A percentile compares a stretch with the other conserved stretches of the same genome.
These are phyloP conservation scores for Pelodytes ibericus DNA, from an alignment of 2,797 vertebrate genomes.

Conservation along the genomic window DNA sequence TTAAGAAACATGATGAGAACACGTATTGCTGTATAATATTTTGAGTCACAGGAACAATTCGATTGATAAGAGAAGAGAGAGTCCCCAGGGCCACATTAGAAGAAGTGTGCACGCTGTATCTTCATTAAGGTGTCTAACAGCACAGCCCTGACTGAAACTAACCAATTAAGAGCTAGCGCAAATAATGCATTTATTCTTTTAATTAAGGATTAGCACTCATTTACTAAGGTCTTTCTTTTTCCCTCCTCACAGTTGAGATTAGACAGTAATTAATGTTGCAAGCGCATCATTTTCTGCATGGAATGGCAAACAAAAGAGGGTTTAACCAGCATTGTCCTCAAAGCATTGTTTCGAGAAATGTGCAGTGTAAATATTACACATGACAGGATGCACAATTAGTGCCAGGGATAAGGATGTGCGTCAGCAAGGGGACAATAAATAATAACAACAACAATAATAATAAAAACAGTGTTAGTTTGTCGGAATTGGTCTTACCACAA, in stretches of 20 bases:
- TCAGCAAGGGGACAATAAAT: not conserved
- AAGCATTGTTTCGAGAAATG: slow-evolving; percentile 37
- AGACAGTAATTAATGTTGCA: slow-evolving; percentile 50
- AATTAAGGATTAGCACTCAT: slow-evolving; percentile 48
- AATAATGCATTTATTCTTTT: slow-evolving; percentile 43
- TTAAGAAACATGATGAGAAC: not conserved
- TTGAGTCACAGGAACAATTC: not conserved
- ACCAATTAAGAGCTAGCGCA: slow-evolving; percentile 37
- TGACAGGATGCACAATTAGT: not conserved
- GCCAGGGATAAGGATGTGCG: not conserved
- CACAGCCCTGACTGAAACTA: slow-evolving; percentile 33
- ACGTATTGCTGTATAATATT: not conserved
- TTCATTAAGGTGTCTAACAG: slow-evolving; percentile 33
- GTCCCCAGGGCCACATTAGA: slow-evolving; percentile 30
- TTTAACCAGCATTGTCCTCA: slow-evolving; percentile 22
- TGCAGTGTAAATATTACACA: slow-evolving; percentile 57
- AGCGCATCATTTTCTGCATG: slow-evolving; percentile 45
- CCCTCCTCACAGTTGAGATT: slow-evolving; percentile 45
- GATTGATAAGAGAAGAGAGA: not conserved
- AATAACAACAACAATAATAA: too few relatives aligned
- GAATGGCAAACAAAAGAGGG: slow-evolving; percentile 38
- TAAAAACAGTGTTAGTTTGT: not conserved
- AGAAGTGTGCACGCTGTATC: slow-evolving; percentile 9
- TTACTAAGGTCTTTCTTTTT: slow-evolving; percentile 26
- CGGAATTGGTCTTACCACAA: slow-evolving; percentile 87